Conservation (phyloP, 2,113 vertebrate species). For the Bufo gargarizans region DNA sequence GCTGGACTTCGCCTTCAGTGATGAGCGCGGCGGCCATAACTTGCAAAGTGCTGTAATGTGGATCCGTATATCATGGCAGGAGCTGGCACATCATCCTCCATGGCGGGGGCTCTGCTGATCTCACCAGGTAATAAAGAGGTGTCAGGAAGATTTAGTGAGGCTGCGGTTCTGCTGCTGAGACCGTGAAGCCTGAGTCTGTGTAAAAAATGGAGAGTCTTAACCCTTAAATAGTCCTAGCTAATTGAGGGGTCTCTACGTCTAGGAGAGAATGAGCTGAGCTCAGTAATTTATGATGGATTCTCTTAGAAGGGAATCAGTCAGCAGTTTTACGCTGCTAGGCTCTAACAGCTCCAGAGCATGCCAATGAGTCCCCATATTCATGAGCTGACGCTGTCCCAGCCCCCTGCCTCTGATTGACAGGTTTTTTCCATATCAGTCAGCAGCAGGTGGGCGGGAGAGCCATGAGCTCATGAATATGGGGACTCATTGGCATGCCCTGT, state of each 20-base stretch:
- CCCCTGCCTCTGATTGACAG: too few species aligned
- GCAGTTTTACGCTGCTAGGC: too few species aligned
- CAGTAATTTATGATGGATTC: too few species aligned
- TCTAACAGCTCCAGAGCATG: too few species aligned
- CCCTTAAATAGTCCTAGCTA: background rate
- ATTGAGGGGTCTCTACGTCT: too few species aligned
- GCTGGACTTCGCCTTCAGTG: background rate
- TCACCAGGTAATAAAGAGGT: slow-evolving; percentile 46
- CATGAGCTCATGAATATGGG: too few species aligned
- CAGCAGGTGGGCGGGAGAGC: too few species aligned
- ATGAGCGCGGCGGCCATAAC: background rate
- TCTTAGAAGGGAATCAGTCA: too few species aligned
- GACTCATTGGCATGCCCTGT: too few species aligned
- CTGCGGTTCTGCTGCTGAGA: slow-evolving; percentile 40
- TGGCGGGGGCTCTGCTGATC: slow-evolving; percentile 37
- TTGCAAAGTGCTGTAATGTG: slow-evolving; percentile 30
- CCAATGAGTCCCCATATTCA: too few species aligned
- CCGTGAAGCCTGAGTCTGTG: background rate
- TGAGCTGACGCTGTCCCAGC: too few species aligned
- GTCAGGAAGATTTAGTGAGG: slow-evolving; percentile 53
- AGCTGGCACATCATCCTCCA: background rate
- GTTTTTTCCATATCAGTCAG: too few species aligned
- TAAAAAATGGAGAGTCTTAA: slow-evolving; percentile 19
- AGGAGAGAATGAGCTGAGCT: background rate
- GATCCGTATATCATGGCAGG: slow-evolving; percentile 28